Evolutionary conservation across 2,797 vertebrate species (phyloP).

Genomic region (Amblyraja radiata): DNA sequence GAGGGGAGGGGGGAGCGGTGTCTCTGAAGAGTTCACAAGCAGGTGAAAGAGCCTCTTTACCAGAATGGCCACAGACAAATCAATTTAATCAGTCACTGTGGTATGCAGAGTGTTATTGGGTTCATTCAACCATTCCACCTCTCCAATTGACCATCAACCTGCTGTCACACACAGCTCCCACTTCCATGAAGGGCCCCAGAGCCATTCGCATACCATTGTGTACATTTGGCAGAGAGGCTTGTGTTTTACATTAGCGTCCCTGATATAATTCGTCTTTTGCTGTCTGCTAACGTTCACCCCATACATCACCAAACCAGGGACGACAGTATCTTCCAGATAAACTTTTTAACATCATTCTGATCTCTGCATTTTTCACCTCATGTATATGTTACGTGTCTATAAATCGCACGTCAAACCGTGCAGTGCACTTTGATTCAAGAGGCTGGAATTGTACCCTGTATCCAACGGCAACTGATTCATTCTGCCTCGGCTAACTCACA

Average conservation of each 20-base stretch:
- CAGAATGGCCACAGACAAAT: conserved; percentile 45
- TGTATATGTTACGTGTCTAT: conserved; percentile 32
- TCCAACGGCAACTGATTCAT: conserved; percentile 50
- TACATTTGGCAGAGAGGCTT: background rate
- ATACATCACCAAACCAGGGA: background rate
- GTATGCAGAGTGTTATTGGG: conserved; percentile 48
- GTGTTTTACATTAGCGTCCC: background rate
- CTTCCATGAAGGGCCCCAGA: conserved; percentile 44
- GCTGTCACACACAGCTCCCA: conserved; percentile 43
- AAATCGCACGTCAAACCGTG: background rate
- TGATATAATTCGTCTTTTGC: background rate
- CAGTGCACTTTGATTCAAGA: conserved; percentile 44
- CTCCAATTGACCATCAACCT: conserved; percentile 48
- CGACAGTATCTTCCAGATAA: background rate
- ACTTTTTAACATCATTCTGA: background rate
- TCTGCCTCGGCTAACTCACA: conserved; percentile 45
- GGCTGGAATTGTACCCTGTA: conserved; percentile 46
- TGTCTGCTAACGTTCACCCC: background rate
- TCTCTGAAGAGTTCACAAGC: conserved; percentile 40
- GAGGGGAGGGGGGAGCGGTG: no score
- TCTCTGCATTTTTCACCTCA: background rate
- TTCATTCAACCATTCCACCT: conserved; percentile 52
- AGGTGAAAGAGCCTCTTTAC: conserved; percentile 46
- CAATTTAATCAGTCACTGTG: conserved; percentile 53
- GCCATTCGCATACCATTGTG: conserved; percentile 39